Base-by-base conservation (phyloP, 2,888 invertebrate species). In the Catocala nupta region DNA sequence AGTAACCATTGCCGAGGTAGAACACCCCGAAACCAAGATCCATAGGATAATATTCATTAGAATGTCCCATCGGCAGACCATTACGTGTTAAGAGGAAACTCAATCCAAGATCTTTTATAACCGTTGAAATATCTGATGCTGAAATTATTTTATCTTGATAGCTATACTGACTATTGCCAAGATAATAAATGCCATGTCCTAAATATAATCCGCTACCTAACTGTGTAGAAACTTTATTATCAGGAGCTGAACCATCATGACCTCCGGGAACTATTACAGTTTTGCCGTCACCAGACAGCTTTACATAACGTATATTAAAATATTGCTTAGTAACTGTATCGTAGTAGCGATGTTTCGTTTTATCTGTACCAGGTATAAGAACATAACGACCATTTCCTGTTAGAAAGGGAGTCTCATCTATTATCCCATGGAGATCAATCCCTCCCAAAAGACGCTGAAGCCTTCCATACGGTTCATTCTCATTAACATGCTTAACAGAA, bases 341-440 rank as follows among this genome's bases (percentile, higher is more conserved):
- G 42, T 55, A 63, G 12, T 59, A 63, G 2, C 25, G 9, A 11
- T 63, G 55, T 4, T 51, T 34, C 0, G 25, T 12, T 1, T 12
- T 10, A 16, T 43, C n/a, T 25, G 51, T 42, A 7, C 63, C 63
- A 33, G 59, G 63, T 7, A 55, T 16, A 7, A 63, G 50, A 5
- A 48, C 25, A 25, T 51, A 63, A 4, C 63, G 12, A 10, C 63
- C 63, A 52, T 59, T 47, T 9, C 58, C 59, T n/a, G 63, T 63
- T 2, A 45, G 48, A 42, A 58, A 58, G 2, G 13, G 53, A 7
- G 42, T 58, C 16, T 58, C 25, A 10, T 58, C 54, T 33, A 45
- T 5, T 12, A 45, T 2, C 9, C 44, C 42, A 42, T 49, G 44
- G 10, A 49, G 10, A 58, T 63, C 57, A 8, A 49, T 6, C 0